Conservation (phyloP, 2,797 vertebrate genomes). For the Sebastiscus albofasciatus region DNA sequence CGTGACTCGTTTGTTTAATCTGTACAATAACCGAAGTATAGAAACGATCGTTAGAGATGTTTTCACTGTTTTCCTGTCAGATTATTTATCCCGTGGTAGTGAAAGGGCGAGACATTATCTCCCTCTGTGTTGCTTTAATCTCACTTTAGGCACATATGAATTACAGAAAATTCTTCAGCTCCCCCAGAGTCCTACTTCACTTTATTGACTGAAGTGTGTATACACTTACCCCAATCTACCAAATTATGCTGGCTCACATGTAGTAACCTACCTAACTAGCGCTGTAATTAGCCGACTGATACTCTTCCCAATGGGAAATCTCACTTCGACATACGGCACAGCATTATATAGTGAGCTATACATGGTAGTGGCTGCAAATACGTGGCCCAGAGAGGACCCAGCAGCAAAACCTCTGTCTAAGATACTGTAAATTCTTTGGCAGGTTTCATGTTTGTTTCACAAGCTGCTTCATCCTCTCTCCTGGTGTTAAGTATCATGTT, state of each 20-base stretch:
- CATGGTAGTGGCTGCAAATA: background rate
- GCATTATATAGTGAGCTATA: background rate
- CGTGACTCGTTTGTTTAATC: no score
- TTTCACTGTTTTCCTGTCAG: background rate
- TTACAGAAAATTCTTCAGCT: background rate
- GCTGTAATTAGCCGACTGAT: no score
- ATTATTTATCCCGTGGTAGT: background rate
- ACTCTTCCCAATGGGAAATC: no score
- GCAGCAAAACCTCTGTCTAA: background rate
- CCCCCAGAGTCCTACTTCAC: background rate
- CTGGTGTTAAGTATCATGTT: background rate
- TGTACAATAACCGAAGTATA: background rate
- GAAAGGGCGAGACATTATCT: background rate
- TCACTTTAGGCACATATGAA: background rate
- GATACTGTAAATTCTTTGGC: background rate
- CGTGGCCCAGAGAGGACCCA: accelerated
- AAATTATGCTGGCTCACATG: no score
- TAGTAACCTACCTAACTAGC: no score
- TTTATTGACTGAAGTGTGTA: no score
- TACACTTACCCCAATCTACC: no score
- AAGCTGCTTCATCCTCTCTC: background rate
- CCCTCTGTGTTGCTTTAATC: background rate
- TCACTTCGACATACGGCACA: no score
- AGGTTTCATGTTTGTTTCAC: background rate
- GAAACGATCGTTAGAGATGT: background rate